Base-by-base conservation (phyloP, 1,140 invertebrate genomes). In the Lanistes nyassanus region DNA sequence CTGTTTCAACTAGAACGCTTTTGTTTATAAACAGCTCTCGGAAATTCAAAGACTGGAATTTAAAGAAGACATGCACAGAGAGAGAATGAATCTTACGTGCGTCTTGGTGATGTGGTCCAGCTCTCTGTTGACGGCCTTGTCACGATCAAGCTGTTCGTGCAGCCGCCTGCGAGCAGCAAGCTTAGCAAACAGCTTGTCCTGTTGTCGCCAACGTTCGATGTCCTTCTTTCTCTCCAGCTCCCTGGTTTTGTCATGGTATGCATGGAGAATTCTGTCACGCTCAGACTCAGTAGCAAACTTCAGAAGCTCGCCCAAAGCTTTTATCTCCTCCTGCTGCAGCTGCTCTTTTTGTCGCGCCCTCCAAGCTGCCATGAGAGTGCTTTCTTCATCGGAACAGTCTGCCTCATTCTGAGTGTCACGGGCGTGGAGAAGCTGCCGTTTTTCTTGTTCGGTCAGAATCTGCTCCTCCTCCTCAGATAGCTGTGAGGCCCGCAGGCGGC, bases 151-250 rank as follows among this genome's bases (percentile, higher is more conserved):
- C 70, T 87, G 86, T 66, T 88, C 85, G 31, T 80, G 78, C 79
- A 88, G 81, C n/a, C 85, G 81, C 79, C 85, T 86, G 16, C 81
- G 80, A 21, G 87, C 86, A 13, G 85, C 84, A 51, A 88, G 74
- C 75, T 87, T 87, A 21, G 86, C 86, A 31, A 78, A 78, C 23
- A 88, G 74, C 60, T 83, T 83, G 76, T 88, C 87, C 23, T 79
- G 70, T 73, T 85, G 81, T 47, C 68, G 71, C 31, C 81, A 75
- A 53, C 75, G 74, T 31, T 80, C 70, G 34, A 84, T 75, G 4
- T 83, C 77, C 39, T 76, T 75, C 26, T 77, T 64, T 37, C 37
- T 76, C 23, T 79, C 74, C 34, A 83, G 23, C 37, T 76, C 71
- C 13, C 81, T 67, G 56, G 82, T 73, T 31, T 87, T 78, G 13